A percentile compares a stretch with the other conserved stretches of the same genome.
phyloP scores from a whole-genome alignment of 2,888 invertebrate species.

The Tromatobia lineatoria region DNA sequence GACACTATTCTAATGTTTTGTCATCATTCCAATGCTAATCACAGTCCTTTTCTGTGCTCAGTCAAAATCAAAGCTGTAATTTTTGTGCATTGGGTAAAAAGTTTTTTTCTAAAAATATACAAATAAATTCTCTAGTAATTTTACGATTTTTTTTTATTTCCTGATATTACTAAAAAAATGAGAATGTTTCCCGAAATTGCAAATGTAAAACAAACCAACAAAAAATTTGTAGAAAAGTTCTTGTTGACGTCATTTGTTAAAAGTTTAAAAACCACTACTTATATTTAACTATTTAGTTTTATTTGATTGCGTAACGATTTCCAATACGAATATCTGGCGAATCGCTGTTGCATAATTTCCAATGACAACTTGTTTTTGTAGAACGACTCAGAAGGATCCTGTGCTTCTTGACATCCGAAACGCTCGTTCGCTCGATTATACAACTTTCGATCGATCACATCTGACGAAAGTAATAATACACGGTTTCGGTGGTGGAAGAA shows the following conservation, averaged over 20 bases:
- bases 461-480: constrained; percentile 96
- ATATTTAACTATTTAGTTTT: neutral
- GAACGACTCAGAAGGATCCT: constrained; percentile 91
- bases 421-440: constrained; percentile 90
- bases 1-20: neutral
- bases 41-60: neutral
- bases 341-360: neutral
- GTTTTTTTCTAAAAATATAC: too few species aligned
- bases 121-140: too few species aligned
- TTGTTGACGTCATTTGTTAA: too few species aligned
- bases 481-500: constrained; percentile 95
- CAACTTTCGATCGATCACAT: constrained; percentile 92
- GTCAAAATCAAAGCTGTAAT: too few species aligned
- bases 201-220: too few species aligned
- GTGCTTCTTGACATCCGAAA: constrained; percentile 91
- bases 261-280: too few species aligned
- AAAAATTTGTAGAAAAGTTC: too few species aligned
- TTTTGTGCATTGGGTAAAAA: too few species aligned
- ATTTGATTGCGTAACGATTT: neutral
- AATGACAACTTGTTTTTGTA: constrained; percentile 78
- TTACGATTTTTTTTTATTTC: too few species aligned
- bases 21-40: neutral
- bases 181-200: too few species aligned
- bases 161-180: too few species aligned
- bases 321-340: neutral